phyloP scores from a whole-genome alignment of 2,797 vertebrate genomes.

The Myotis pilosus region DNA sequence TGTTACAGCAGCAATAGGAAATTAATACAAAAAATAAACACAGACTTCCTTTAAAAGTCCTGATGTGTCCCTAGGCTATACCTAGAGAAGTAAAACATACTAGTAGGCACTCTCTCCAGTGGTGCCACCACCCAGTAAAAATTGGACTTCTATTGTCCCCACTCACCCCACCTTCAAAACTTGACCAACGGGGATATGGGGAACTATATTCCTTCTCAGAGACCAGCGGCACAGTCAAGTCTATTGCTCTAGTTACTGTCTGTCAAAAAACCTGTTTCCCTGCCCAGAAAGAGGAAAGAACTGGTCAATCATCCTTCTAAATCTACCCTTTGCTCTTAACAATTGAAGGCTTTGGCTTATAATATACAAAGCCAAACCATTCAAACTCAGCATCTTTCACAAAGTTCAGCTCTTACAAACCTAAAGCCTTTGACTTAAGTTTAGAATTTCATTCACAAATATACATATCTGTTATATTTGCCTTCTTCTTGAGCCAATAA shows the following conservation, averaged over 20 bases:
- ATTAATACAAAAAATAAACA: not conserved
- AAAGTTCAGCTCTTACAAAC: not conserved
- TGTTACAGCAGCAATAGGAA: not conserved
- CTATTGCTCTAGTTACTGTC: not conserved
- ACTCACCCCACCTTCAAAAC: not conserved
- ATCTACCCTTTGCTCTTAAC: not conserved
- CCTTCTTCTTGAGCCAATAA: not conserved
- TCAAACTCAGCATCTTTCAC: not conserved
- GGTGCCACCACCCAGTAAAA: not conserved
- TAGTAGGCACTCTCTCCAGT: not conserved
- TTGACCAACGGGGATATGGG: not conserved
- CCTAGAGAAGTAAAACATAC: not conserved
- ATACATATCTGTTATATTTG: not conserved
- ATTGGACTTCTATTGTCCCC: not conserved
- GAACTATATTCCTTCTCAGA: not conserved
- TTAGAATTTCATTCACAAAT: slow-evolving; percentile 14
- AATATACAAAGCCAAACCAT: not conserved
- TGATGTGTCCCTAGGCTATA: not conserved
- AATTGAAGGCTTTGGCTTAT: not conserved
- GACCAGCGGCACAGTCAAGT: not conserved
- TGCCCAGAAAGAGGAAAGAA: not conserved
- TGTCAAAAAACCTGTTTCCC: not conserved
- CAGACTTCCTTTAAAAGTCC: not conserved
- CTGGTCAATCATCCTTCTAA: not conserved
- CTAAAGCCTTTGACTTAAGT: not conserved